Evolutionary conservation across 2,113 vertebrate genomes (phyloP).

Genomic region (Pelecanus crispus): DNA sequence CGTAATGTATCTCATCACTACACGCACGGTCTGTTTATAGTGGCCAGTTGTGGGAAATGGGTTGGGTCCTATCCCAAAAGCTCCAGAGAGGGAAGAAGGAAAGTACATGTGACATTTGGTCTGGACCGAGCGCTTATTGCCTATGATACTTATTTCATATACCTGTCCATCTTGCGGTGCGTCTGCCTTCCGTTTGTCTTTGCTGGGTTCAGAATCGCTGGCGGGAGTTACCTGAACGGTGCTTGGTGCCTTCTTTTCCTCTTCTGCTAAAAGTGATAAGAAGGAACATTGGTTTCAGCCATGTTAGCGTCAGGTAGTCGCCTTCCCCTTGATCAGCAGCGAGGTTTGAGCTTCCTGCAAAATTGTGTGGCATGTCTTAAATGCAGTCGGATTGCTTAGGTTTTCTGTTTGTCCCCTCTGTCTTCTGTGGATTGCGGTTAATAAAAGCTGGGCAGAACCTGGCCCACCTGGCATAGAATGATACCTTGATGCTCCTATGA

Average conservation of each 20-base stretch:
- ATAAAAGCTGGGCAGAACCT: neutral
- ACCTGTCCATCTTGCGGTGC: slow-evolving; percentile 57
- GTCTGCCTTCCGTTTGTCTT: slow-evolving; percentile 24
- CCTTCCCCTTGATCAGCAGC: neutral
- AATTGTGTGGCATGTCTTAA: neutral
- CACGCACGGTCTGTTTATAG: neutral
- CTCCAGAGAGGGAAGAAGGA: neutral
- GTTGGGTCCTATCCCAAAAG: neutral
- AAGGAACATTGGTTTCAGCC: neutral
- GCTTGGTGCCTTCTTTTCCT: slow-evolving; percentile 31
- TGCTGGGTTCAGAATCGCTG: slow-evolving; percentile 37
- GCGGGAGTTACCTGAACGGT: slow-evolving; percentile 46
- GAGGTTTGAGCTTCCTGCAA: neutral
- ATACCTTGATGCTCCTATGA: neutral
- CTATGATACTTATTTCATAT: neutral
- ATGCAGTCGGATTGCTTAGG: neutral
- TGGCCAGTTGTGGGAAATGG: neutral
- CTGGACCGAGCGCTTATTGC: neutral
- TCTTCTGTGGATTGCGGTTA: neutral
- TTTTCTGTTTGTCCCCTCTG: neutral
- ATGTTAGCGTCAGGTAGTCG: fast-evolving
- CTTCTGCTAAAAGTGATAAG: neutral
- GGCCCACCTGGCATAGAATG: neutral
- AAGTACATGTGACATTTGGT: fast-evolving
- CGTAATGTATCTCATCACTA: neutral